Conservation (phyloP, 2,888 invertebrate species). For the Parnassius glacialis region DNA sequence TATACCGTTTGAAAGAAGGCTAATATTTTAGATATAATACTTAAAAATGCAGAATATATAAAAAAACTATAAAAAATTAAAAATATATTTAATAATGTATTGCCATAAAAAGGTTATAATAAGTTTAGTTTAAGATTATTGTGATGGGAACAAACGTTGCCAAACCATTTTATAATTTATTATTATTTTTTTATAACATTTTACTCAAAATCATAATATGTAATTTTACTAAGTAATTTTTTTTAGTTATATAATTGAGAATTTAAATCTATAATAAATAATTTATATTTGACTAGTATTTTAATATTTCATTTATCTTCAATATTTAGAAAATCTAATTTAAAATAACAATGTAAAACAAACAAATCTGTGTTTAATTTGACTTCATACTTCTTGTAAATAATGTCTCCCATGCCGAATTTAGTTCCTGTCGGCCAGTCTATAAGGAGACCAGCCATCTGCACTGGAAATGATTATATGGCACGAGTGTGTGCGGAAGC, state of each 20-base stretch:
- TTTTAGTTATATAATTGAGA: neutral
- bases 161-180: neutral
- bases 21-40: slow-evolving; percentile 3
- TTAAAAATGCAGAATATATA: neutral
- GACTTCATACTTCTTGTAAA: no score
- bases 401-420: no score
- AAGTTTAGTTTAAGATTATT: neutral
- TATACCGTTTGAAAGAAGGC: neutral
- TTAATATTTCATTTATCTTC: neutral
- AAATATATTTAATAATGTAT: neutral
- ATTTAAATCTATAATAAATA: slow-evolving; percentile 3
- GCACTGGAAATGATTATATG: no score
- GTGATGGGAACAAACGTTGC: neutral
- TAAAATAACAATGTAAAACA: no score
- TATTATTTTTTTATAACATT: slow-evolving; percentile 7
- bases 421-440: no score
- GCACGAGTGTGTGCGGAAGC: no score
- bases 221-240: neutral
- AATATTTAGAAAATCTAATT: no score
- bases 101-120: neutral
- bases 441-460: no score
- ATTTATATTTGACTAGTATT: slow-evolving; percentile 1
- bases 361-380: no score
- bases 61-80: slow-evolving; percentile 3
- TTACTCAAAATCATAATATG: neutral